A percentile compares a stretch with the other conserved stretches of the same genome.
Conservation (phyloP, 2,888 invertebrate genomes). For the Julus scandinavius region DNA sequence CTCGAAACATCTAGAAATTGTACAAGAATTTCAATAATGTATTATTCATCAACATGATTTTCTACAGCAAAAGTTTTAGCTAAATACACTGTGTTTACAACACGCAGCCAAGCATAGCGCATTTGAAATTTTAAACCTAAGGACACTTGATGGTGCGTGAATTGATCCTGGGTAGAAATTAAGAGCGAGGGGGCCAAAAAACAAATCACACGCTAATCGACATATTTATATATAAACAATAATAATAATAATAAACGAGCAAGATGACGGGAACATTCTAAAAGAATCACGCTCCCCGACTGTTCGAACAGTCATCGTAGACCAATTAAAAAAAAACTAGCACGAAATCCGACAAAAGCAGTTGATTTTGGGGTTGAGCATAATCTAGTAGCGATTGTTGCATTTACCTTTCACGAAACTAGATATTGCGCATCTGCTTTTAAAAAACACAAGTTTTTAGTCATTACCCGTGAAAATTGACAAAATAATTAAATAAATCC, state of each 20-base stretch:
- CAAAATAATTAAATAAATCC: not conserved
- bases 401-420: too few species aligned
- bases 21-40: conserved; percentile 29
- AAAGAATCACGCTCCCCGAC: not conserved
- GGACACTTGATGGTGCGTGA: conserved; percentile 9
- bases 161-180: not conserved
- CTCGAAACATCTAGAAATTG: not conserved
- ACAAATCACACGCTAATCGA: not conserved
- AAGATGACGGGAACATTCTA: not conserved
- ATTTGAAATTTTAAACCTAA: not conserved
- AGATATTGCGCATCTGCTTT: too few species aligned
- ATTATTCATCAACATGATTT: conserved; percentile 5
- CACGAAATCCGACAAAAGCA: too few species aligned
- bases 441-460: too few species aligned
- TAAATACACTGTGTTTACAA: conserved; percentile 39
- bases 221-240: not conserved
- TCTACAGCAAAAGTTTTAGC: conserved; percentile 13
- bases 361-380: too few species aligned
- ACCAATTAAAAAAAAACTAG: too few species aligned
- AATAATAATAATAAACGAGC: not conserved
- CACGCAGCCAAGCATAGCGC: not conserved
- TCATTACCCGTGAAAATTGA: not conserved
- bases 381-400: too few species aligned
- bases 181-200: not conserved
- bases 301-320: not conserved